Evolutionary conservation across 2,797 vertebrate species (phyloP), one percentile per base, ranked within the genome.

Genomic region (Allobates femoralis): DNA sequence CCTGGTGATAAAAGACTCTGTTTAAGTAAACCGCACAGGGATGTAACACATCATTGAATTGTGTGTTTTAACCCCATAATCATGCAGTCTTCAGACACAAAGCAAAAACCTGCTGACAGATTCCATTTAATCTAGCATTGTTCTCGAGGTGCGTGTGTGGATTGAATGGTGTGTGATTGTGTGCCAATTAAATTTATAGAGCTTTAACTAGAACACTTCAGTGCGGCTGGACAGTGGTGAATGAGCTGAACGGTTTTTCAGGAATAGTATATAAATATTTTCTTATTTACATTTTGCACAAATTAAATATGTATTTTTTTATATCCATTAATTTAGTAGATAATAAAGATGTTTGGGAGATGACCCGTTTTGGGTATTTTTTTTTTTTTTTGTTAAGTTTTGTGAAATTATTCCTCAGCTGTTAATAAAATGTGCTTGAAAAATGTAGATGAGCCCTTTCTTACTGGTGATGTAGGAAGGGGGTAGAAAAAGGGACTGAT

Each of bases 251-350:
- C 8, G 14, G 75, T 55, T 80, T 73, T 62, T 21, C 75, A 75
- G 16, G 79, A 34, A 83, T 78, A 83, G 75, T 84, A 78, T 85
- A 86, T 86, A 82, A 79, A 55, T 86, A 87, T 87, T 87, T 87
- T 87, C 81, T 41, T 84, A 80, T 46, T 46, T 46, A 5, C 10
- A 0, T 87, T 83, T 87, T 84, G 81, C 86, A 84, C 64, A 84
- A 55, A 26, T 41, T 23, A 78, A 55, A 84, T 87, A 71, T 87
- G 81, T 87, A 87, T 87, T 87, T 87, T 87, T 87, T 87, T 87
- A 50, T 87, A 87, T 84, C 86, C 81, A 75, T 28, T 50, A 74
- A 74, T 15, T 79, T 84, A 37, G 75, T 56, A 73, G 16, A 26
- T 28, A 87, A 79, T 87, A 87, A 87, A 87, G 21, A 34, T n/a